Conservation (phyloP, 1,140 invertebrate genomes). For the Macrocentrus cingulum region DNA sequence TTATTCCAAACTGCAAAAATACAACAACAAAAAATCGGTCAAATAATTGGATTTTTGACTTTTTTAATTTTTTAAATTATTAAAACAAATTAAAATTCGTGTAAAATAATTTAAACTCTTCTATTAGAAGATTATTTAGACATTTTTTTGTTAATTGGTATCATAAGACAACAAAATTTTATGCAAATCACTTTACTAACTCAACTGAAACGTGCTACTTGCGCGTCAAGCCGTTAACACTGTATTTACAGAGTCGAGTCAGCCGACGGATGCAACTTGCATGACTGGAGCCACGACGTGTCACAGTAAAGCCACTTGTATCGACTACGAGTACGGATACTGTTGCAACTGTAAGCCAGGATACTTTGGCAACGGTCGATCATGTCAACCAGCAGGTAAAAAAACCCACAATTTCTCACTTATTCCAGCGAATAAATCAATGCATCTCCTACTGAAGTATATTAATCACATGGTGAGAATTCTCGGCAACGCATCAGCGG, state of each 20-base stretch:
- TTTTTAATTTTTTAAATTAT: no score
- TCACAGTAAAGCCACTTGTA: conserved; percentile 78
- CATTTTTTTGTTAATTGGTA: conserved; percentile 11
- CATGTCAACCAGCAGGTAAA: conserved; percentile 80
- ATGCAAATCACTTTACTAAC: conserved; percentile 17
- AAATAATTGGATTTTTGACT: no score
- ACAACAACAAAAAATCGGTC: no score
- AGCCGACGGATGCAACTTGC: conserved; percentile 51
- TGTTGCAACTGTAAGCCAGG: conserved; percentile 83
- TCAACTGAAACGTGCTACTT: conserved; percentile 23
- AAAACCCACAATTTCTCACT: neutral
- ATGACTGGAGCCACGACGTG: conserved; percentile 67
- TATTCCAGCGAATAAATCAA: neutral
- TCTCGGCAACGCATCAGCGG: conserved; percentile 17
- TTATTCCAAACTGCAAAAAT: no score
- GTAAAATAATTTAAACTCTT: no score
- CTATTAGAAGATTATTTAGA: no score
- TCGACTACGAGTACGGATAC: conserved; percentile 80
- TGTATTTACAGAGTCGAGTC: conserved; percentile 27
- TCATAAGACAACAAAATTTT: conserved; percentile 14
- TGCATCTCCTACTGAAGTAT: neutral
- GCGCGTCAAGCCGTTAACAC: conserved; percentile 33
- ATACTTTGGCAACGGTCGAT: conserved; percentile 88
- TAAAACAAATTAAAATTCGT: no score
- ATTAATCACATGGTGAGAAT: neutral